phyloP scores from a whole-genome alignment of 2,797 vertebrate species.

The Pyrocephalus nanus region DNA sequence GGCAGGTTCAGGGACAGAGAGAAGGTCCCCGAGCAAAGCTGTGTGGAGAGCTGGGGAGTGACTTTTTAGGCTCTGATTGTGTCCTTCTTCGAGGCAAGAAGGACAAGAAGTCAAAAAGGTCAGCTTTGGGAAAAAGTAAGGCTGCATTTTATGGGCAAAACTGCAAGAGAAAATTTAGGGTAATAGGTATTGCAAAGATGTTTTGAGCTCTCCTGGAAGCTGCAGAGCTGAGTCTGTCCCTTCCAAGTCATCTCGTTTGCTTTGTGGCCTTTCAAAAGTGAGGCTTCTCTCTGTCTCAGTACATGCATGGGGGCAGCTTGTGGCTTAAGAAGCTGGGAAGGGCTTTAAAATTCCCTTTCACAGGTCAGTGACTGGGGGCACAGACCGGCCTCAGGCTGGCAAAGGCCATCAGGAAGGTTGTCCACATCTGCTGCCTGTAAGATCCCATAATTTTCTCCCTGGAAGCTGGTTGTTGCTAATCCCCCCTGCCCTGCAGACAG shows the following conservation, averaged over 20 bases:
- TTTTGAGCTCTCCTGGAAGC: not conserved
- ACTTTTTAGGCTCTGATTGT: not conserved
- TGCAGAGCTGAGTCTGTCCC: not conserved
- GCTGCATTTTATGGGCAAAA: not conserved
- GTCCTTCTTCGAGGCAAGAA: not conserved
- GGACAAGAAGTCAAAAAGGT: not conserved
- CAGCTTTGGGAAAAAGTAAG: not conserved
- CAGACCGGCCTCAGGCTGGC: not conserved
- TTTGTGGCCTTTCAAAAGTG: not conserved
- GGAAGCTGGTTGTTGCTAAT: not conserved
- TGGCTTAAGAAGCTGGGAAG: not conserved
- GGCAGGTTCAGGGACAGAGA: no score
- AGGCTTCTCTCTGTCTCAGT: not conserved
- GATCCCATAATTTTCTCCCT: not conserved
- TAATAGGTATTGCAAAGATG: not conserved
- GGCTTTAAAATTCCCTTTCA: slow-evolving; percentile 2
- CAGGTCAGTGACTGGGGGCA: not conserved
- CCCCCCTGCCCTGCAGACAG: not conserved
- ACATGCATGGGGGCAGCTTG: not conserved
- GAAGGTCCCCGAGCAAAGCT: not conserved
- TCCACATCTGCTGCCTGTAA: not conserved
- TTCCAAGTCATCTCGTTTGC: not conserved
- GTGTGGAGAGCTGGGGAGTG: not conserved
- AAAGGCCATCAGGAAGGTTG: not conserved
- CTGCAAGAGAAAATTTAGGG: not conserved